phyloP scores from a whole-genome alignment of 2,888 invertebrate genomes.

The Deroplatys truncata region DNA sequence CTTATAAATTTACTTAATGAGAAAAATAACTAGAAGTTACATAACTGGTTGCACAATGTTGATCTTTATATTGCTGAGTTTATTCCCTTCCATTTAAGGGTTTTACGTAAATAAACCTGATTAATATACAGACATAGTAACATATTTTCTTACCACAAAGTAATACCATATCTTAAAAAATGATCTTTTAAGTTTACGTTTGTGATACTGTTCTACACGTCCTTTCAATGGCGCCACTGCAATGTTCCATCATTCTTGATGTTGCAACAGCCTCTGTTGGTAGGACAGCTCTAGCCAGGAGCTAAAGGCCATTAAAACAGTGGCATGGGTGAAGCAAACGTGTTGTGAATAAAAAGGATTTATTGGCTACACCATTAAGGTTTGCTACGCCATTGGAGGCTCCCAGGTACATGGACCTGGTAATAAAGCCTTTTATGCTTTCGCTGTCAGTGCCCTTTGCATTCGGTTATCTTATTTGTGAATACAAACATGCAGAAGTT shows the following conservation, averaged over 20 bases:
- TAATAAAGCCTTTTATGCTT: background rate
- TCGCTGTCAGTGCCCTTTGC: background rate
- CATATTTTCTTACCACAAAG: too few relatives aligned
- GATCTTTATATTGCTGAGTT: too few relatives aligned
- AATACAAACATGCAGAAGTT: too few relatives aligned
- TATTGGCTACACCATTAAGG: background rate
- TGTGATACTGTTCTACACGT: too few relatives aligned
- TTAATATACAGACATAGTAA: too few relatives aligned
- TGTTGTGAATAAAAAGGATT: background rate
- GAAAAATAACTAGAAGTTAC: too few relatives aligned
- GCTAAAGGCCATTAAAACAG: background rate
- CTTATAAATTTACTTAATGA: too few relatives aligned
- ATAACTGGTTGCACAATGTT: too few relatives aligned
- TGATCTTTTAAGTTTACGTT: too few relatives aligned
- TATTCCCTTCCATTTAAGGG: too few relatives aligned
- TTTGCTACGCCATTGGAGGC: background rate
- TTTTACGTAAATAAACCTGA: too few relatives aligned
- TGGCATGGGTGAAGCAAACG: background rate
- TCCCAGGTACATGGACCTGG: background rate
- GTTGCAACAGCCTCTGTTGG: background rate
- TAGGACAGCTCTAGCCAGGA: background rate
- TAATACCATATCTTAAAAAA: too few relatives aligned
- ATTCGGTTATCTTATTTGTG: background rate
- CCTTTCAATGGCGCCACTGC: background rate
- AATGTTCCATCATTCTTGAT: background rate